Evolutionary conservation across 2,888 invertebrate genomes (phyloP).

Genomic region (Ommatoiulus sabulosus): DNA sequence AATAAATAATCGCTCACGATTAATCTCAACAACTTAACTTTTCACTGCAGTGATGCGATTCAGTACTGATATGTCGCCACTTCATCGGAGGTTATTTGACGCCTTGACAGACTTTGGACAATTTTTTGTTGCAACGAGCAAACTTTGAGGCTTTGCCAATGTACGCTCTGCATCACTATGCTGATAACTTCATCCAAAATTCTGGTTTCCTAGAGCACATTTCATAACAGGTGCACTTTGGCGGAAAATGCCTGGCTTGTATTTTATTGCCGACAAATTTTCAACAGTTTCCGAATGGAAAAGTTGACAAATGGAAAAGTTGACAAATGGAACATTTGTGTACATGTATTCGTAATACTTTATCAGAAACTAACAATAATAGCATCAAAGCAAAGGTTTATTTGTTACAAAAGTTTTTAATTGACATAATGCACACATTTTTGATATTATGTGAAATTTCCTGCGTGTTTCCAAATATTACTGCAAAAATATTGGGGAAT

Average conservation of each 20-base stretch:
- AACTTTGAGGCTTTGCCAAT: background rate
- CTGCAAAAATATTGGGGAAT: no score
- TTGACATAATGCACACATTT: no score
- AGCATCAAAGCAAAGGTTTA: no score
- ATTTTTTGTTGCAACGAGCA: background rate
- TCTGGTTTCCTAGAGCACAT: background rate
- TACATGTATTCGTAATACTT: no score
- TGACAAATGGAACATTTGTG: no score
- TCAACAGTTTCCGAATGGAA: no score
- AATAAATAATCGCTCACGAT: background rate
- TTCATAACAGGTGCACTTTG: background rate
- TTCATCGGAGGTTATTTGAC: background rate
- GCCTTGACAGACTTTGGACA: background rate
- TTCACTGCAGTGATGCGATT: background rate
- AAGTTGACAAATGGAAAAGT: no score
- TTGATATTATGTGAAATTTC: no score
- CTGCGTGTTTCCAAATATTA: no score
- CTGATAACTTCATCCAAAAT: background rate
- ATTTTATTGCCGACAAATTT: no score
- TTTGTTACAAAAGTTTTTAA: no score
- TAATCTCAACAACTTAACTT: background rate
- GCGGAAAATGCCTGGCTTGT: background rate
- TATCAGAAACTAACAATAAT: no score
- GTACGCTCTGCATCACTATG: background rate
- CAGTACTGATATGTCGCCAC: background rate